Conservation (phyloP, 2,888 invertebrate species). For the Myopa tessellatipennis region DNA sequence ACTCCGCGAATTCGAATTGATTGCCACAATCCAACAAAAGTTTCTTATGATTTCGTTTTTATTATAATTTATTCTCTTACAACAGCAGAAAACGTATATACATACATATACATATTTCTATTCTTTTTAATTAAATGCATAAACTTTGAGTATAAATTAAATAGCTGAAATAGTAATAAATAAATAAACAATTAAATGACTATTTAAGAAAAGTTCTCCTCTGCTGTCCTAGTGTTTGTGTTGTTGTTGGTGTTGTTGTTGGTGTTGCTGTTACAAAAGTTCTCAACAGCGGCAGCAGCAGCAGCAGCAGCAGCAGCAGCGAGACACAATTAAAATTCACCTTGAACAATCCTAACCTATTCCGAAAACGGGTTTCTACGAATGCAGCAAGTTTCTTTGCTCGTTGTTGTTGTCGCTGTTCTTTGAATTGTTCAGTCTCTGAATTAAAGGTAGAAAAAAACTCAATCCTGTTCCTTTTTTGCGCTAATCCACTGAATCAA, state of each 20-base stretch:
- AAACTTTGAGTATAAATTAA: too few species aligned
- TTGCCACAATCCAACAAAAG: too few species aligned
- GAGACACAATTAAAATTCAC: slow-evolving; percentile 47
- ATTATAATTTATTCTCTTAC: too few species aligned
- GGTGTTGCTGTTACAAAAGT: background rate
- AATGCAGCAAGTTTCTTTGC: slow-evolving; percentile 18
- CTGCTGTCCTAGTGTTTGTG: background rate
- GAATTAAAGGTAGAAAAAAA: background rate
- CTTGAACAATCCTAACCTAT: slow-evolving; percentile 44
- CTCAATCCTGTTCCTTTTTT: background rate
- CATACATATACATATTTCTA: too few species aligned
- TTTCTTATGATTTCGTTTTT: too few species aligned
- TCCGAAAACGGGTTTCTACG: slow-evolving; percentile 30
- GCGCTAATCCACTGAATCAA: too few species aligned
- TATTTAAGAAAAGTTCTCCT: too few species aligned
- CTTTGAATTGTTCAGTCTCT: background rate
- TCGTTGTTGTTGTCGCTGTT: slow-evolving; percentile 1
- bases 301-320: background rate
- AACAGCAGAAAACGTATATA: too few species aligned
- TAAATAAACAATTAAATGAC: too few species aligned
- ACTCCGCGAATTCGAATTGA: too few species aligned
- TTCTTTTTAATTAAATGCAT: too few species aligned
- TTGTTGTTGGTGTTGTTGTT: background rate
- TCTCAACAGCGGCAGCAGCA: background rate
- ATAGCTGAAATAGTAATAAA: too few species aligned